Percentiles rank a stretch among this genome's conserved stretches.
Conservation (phyloP, 2,113 vertebrate species). For the Meriones unguiculatus region DNA sequence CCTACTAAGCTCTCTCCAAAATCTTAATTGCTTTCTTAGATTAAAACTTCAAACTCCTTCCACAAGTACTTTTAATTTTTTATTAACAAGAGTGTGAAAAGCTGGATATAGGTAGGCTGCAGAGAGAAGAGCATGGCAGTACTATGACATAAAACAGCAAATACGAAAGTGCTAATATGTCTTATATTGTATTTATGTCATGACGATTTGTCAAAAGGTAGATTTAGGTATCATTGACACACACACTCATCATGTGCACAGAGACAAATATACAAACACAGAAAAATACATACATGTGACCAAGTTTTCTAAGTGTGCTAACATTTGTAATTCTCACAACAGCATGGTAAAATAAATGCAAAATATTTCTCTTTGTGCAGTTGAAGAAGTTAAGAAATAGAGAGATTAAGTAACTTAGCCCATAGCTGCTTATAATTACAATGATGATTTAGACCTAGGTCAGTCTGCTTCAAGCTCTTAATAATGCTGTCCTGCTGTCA, state of each 20-base stretch:
- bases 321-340: not conserved
- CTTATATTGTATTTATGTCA: not conserved
- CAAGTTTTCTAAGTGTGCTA: not conserved
- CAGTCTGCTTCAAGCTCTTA: not conserved
- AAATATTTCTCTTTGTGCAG: not conserved
- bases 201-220: not conserved
- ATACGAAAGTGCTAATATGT: not conserved
- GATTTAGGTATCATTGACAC: not conserved
- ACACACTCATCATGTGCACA: not conserved
- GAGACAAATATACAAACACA: not conserved
- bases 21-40: not conserved
- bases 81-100: not conserved
- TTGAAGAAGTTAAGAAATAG: not conserved
- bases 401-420: not conserved
- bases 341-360: not conserved
- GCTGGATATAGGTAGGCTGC: not conserved
- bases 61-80: not conserved
- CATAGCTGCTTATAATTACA: not conserved
- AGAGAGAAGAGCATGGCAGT: not conserved
- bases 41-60: not conserved
- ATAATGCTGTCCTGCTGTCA: not conserved
- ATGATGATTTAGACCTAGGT: not conserved
- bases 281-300: not conserved
- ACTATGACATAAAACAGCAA: not conserved
- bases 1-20: no score